phyloP scores from a whole-genome alignment of 2,888 invertebrate species.

The Ectemnius lituratus region DNA sequence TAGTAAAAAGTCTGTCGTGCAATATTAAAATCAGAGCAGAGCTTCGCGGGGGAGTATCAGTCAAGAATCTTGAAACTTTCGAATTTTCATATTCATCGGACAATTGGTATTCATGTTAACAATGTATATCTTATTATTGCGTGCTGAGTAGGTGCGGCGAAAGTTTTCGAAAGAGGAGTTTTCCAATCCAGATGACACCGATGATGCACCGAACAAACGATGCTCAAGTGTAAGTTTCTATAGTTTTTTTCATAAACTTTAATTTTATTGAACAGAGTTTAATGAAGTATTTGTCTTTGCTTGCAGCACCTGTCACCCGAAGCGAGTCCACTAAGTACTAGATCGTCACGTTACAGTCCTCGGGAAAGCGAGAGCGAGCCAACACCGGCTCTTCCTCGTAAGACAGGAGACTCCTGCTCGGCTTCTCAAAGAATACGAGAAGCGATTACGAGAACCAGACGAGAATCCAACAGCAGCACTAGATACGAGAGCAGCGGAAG shows the following conservation, averaged over 20 bases:
- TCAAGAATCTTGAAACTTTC: neutral
- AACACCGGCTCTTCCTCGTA: conserved; percentile 74
- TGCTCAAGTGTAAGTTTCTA: conserved; percentile 72
- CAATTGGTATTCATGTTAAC: conserved; percentile 1
- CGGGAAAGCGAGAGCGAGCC: conserved; percentile 77
- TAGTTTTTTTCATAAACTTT: conserved; percentile 5
- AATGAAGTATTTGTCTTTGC: neutral
- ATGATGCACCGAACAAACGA: conserved; percentile 72
- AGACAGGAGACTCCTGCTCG: conserved; percentile 71
- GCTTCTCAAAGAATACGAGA: conserved; percentile 76
- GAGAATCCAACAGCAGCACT: conserved; percentile 75
- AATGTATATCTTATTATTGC: neutral
- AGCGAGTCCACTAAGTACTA: conserved; percentile 75
- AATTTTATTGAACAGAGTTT: neutral
- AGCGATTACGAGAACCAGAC: conserved; percentile 74
- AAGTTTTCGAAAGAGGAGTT: conserved; percentile 73
- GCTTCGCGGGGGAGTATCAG: neutral
- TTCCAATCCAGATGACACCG: conserved; percentile 74
- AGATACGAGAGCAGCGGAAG: conserved; percentile 76
- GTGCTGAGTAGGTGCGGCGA: conserved; percentile 60
- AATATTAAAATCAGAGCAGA: neutral
- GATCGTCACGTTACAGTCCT: conserved; percentile 75
- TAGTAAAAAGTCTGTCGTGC: conserved; percentile 29
- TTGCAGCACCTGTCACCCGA: conserved; percentile 75
- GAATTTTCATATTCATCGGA: neutral